A percentile compares a stretch with the other conserved stretches of the same genome.
Conservation (phyloP, 2,113 vertebrate genomes). For the Narcine bancroftii region DNA sequence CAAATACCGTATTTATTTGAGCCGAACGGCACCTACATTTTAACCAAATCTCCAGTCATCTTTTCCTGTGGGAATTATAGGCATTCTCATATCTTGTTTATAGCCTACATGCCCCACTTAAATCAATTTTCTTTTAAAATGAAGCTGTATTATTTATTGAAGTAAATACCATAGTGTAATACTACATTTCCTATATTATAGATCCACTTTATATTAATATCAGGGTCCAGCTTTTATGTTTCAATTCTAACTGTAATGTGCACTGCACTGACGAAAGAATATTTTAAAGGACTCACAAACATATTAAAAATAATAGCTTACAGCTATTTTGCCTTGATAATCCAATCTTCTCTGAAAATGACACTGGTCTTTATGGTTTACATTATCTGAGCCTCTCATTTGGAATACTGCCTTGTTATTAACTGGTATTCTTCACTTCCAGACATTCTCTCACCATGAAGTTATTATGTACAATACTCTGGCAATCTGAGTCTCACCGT, state of each 20-base stretch:
- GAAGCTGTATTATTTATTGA: not conserved
- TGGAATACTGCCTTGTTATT: slow-evolving; percentile 1
- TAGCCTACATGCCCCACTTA: not conserved
- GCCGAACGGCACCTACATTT: not conserved
- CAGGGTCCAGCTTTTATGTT: not conserved
- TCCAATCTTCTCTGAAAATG: slow-evolving; percentile 23
- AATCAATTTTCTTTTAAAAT: slow-evolving; percentile 8
- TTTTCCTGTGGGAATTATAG: not conserved
- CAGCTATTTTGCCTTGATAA: not conserved
- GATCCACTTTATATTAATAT: slow-evolving; percentile 12
- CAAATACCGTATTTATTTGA: not conserved
- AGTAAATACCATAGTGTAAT: slow-evolving; percentile 1
- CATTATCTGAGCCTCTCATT: not conserved
- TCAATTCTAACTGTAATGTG: not conserved
- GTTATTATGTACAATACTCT: not conserved
- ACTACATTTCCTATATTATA: not conserved
- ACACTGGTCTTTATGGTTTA: not conserved
- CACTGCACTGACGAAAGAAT: not conserved
- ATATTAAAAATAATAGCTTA: slow-evolving; percentile 26
- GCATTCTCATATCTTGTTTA: slow-evolving; percentile 16
- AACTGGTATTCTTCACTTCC: not conserved
- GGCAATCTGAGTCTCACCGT: not conserved
- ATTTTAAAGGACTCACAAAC: slow-evolving; percentile 4
- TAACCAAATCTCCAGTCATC: not conserved
- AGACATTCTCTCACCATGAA: not conserved